Percentiles rank a stretch among this genome's conserved stretches.
These are phyloP conservation scores for Cotesia congregata DNA, from an alignment of 2,888 invertebrate genomes.

Conservation along the genomic window DNA sequence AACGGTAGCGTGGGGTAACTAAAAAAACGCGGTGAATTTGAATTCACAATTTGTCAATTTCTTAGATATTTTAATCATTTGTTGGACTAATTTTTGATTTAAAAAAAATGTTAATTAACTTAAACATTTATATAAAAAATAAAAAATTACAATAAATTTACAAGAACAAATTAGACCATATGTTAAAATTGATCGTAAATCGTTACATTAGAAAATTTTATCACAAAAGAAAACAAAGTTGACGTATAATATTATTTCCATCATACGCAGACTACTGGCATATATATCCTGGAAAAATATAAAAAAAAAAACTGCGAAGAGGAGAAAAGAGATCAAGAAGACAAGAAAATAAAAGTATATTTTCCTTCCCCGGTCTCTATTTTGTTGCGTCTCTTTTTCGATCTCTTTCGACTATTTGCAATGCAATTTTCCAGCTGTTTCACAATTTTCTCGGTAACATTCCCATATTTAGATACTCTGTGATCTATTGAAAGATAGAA, in stretches of 20 bases:
- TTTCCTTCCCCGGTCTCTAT: background rate
- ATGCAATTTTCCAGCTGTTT: conserved; percentile 35
- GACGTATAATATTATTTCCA: background rate
- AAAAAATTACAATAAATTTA: too few relatives aligned
- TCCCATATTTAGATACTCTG: conserved; percentile 30
- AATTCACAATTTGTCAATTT: too few relatives aligned
- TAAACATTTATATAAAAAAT: too few relatives aligned
- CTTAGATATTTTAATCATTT: too few relatives aligned
- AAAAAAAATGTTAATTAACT: too few relatives aligned
- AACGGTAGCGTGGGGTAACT: too few relatives aligned
- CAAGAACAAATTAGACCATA: too few relatives aligned
- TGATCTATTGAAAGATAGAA: conserved; percentile 26
- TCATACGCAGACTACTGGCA: background rate
- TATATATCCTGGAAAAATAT: background rate
- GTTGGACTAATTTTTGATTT: too few relatives aligned
- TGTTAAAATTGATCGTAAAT: too few relatives aligned
- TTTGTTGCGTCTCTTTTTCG: background rate
- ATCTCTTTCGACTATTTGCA: conserved; percentile 21
- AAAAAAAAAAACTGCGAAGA: background rate
- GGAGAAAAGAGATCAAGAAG: background rate
- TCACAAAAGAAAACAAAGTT: background rate
- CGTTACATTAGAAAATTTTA: too few relatives aligned
- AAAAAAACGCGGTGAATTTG: too few relatives aligned
- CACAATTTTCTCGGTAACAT: conserved; percentile 30
- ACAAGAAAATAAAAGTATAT: conserved; percentile 13